These are phyloP conservation scores for Pterobdella sp. DNA, from an alignment of 2,888 invertebrate species.

Conservation along the genomic window DNA sequence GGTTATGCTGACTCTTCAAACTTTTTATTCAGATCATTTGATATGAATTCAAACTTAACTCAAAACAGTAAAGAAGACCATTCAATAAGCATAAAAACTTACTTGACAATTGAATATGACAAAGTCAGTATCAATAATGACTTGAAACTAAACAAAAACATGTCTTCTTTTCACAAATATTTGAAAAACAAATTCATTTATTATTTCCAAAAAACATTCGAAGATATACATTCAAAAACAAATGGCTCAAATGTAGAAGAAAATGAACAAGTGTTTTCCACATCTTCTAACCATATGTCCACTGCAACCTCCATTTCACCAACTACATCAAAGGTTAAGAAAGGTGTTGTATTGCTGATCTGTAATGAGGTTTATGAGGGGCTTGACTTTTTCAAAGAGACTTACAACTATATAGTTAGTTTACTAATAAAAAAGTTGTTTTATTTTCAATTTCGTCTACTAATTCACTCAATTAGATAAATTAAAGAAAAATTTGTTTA, in stretches of 20 bases:
- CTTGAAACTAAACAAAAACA: not conserved
- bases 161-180: too few relatives aligned
- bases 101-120: not conserved
- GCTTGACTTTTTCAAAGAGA: conserved; percentile 1
- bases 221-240: not conserved
- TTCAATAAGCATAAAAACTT: not conserved
- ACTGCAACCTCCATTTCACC: too few relatives aligned
- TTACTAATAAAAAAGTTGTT: too few relatives aligned
- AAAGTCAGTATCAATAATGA: not conserved
- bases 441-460: too few relatives aligned
- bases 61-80: not conserved
- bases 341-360: not conserved
- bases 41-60: not conserved
- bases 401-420: not conserved
- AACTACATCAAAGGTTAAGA: not conserved
- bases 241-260: not conserved
- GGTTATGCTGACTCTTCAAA: not conserved
- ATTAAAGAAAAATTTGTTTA: too few relatives aligned
- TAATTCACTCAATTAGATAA: too few relatives aligned
- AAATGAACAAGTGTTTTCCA: not conserved
- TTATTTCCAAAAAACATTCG: not conserved
- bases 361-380: not conserved
- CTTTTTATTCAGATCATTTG: not conserved
- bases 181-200: not conserved
- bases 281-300: not conserved